Conservation (phyloP, 2,888 invertebrate species). For the Sphinx pinastri region DNA sequence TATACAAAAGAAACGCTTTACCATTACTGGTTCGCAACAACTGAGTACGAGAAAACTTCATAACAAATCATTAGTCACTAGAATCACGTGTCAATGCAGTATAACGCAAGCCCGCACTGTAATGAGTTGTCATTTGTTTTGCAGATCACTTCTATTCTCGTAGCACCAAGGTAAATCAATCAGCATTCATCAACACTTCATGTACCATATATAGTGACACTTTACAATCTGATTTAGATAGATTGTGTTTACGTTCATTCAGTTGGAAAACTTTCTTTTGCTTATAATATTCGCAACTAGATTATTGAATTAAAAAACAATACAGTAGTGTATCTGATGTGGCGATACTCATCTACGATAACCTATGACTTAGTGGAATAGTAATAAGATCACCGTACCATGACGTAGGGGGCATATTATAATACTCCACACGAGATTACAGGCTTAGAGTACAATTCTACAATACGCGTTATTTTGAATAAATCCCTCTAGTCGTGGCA, state of each 20-base stretch:
- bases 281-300: neutral
- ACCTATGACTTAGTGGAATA: too few relatives aligned
- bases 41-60: constrained; percentile 6
- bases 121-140: constrained; percentile 26
- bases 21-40: neutral
- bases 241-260: neutral
- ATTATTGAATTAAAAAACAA: too few relatives aligned
- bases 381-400: too few relatives aligned
- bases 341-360: too few relatives aligned
- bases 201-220: neutral
- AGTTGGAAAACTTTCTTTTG: neutral
- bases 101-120: constrained; percentile 6
- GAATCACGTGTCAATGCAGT: constrained; percentile 14
- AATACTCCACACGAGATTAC: too few relatives aligned
- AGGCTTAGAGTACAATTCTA: too few relatives aligned
- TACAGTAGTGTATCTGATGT: too few relatives aligned
- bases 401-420: too few relatives aligned
- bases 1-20: too few relatives aligned
- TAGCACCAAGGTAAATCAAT: constrained; percentile 12
- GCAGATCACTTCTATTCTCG: constrained; percentile 26
- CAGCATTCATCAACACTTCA: constrained; percentile 10
- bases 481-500: too few relatives aligned
- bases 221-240: neutral
- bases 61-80: constrained; percentile 14
- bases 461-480: too few relatives aligned